Evolutionary conservation across 1,140 invertebrate species (phyloP).

Genomic region (Tetraneura akinire): DNA sequence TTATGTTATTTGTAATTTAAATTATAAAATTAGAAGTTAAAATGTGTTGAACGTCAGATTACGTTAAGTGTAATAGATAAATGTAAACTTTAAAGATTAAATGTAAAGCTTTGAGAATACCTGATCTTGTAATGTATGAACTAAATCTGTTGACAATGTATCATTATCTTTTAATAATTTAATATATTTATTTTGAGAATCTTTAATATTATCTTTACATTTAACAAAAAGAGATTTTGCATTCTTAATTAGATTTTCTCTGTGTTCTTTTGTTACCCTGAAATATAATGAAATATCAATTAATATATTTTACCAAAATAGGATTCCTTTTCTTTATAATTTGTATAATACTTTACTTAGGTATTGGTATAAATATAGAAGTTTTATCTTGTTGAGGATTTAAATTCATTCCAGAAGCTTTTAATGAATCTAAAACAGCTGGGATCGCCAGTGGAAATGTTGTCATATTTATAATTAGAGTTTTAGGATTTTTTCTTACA

Average conservation of each 20-base stretch:
- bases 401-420: conserved; percentile 82
- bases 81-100: too few relatives aligned
- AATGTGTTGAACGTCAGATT: too few relatives aligned
- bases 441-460: conserved; percentile 83
- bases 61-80: too few relatives aligned
- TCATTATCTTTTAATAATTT: conserved; percentile 65
- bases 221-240: conserved; percentile 81
- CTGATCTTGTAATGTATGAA: conserved; percentile 67
- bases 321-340: conserved; percentile 37
- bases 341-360: conserved; percentile 69
- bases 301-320: conserved; percentile 18
- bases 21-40: too few relatives aligned
- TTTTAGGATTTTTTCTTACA: conserved; percentile 81
- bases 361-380: conserved; percentile 81
- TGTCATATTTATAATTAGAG: conserved; percentile 78
- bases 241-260: conserved; percentile 83
- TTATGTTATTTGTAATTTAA: too few relatives aligned
- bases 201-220: conserved; percentile 75
- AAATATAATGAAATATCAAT: conserved; percentile 11
- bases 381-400: conserved; percentile 95
- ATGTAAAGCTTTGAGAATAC: conserved; percentile 55
- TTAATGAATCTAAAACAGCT: conserved; percentile 73
- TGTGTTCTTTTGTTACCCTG: conserved; percentile 87
- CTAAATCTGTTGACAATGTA: conserved; percentile 69
- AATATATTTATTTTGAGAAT: conserved; percentile 74